These are phyloP conservation scores for Drosophila watanabei DNA, from an alignment of 1,140 invertebrate species.

Conservation along the genomic window DNA sequence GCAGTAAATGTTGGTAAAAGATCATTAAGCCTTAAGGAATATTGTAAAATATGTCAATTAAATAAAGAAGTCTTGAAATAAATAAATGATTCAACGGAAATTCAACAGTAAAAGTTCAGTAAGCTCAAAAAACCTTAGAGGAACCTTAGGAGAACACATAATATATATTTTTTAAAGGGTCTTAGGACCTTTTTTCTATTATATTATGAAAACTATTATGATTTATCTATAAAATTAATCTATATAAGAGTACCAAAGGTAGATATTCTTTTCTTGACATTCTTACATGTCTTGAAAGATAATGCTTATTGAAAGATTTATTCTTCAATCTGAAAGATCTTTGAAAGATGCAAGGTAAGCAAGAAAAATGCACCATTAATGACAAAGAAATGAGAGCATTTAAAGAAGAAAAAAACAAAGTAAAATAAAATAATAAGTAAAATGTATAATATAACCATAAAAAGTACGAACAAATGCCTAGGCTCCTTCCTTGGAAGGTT, in stretches of 20 bases:
- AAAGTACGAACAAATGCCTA: not conserved
- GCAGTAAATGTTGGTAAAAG: not conserved
- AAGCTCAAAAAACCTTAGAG: not conserved
- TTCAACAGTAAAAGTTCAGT: not conserved
- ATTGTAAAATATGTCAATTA: not conserved
- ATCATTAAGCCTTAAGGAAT: not conserved
- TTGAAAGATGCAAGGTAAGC: not conserved
- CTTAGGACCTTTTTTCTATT: not conserved
- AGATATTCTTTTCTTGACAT: not conserved
- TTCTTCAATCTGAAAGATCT: not conserved
- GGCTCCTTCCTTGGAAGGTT: not conserved
- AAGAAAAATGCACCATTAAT: not conserved
- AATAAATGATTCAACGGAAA: not conserved
- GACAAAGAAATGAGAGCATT: not conserved
- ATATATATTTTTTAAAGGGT: not conserved
- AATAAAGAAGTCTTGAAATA: too few species aligned
- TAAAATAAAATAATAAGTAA: not conserved
- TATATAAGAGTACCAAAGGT: not conserved
- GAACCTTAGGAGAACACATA: not conserved
- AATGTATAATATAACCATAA: too few species aligned
- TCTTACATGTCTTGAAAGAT: constrained; percentile 19
- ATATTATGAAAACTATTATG: not conserved
- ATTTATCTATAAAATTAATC: not conserved
- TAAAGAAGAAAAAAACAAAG: not conserved
- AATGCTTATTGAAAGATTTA: not conserved